Percentiles rank a stretch among this genome's conserved stretches.
phyloP scores from a whole-genome alignment of 2,797 vertebrate genomes.

The Rhadinocentrus ornatus region DNA sequence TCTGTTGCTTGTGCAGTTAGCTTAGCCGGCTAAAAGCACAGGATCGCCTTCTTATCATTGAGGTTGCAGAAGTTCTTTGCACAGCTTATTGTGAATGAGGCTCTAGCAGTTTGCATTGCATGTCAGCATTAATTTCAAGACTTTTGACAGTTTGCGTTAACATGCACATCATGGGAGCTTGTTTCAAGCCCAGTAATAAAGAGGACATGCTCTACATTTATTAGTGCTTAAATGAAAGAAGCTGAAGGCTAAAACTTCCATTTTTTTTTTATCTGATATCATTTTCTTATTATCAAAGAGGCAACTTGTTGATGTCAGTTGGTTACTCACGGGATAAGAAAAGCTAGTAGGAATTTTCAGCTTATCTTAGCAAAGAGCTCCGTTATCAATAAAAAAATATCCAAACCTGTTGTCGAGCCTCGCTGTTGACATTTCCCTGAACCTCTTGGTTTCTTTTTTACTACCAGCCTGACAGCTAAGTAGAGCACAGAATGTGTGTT shows the following conservation, averaged over 20 bases:
- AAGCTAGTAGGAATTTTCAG: too few relatives aligned
- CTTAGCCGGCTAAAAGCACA: slow-evolving; percentile 6
- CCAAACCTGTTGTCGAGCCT: background rate
- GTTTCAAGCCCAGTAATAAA: background rate
- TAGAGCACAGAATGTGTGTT: slow-evolving; percentile 8
- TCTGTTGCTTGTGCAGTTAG: slow-evolving; percentile 12
- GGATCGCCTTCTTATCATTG: slow-evolving; percentile 6
- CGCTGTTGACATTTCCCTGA: background rate
- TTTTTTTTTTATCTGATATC: too few relatives aligned
- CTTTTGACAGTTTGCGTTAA: background rate
- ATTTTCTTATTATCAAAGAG: too few relatives aligned
- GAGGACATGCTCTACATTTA: background rate
- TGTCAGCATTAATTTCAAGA: background rate
- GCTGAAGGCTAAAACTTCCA: background rate
- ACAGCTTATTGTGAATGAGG: too few relatives aligned
- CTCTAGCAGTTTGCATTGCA: background rate
- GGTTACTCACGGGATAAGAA: background rate
- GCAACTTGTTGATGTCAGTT: background rate
- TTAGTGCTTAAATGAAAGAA: background rate
- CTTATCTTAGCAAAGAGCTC: background rate
- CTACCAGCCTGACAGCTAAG: background rate
- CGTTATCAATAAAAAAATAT: background rate
- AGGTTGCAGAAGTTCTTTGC: too few relatives aligned
- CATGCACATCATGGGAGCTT: background rate
- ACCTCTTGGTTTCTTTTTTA: background rate